These are phyloP conservation scores for Beaufortia kweichowensis DNA, from an alignment of 2,113 vertebrate genomes.

Conservation along the genomic window DNA sequence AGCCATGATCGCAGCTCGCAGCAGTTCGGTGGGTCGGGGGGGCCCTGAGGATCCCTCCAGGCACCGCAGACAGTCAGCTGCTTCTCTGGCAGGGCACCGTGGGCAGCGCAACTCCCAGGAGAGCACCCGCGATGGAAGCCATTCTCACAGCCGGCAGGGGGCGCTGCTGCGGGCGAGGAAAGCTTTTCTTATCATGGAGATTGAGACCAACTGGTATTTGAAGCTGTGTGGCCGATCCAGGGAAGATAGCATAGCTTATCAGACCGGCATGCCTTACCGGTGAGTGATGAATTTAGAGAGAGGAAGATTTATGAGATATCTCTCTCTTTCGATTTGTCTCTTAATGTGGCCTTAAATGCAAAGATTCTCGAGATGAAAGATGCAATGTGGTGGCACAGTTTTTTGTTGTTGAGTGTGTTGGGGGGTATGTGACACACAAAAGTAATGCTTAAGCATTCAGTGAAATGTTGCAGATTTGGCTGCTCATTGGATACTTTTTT, in stretches of 20 bases:
- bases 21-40: conserved; percentile 75
- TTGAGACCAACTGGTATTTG: conserved; percentile 93
- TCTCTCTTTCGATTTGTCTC: neutral
- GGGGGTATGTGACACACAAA: neutral
- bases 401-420: neutral
- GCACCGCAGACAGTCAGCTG: conserved; percentile 79
- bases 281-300: conserved; percentile 68
- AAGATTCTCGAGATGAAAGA: neutral
- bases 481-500: too few species aligned
- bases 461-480: too few species aligned
- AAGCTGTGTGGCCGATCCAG: conserved; percentile 81
- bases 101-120: conserved; percentile 77
- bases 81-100: conserved; percentile 72
- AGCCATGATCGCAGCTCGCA: conserved; percentile 86
- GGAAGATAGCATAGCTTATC: conserved; percentile 79
- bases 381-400: neutral
- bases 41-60: conserved; percentile 66
- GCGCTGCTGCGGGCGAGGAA: conserved; percentile 72
- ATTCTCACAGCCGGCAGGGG: conserved; percentile 64
- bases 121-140: conserved; percentile 66
- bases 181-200: conserved; percentile 78
- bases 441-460: neutral
- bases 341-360: neutral
- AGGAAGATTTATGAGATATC: neutral
- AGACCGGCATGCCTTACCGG: conserved; percentile 92